Base-by-base conservation (phyloP, 2,113 vertebrate genomes). In the Limnothrissa miodon region DNA sequence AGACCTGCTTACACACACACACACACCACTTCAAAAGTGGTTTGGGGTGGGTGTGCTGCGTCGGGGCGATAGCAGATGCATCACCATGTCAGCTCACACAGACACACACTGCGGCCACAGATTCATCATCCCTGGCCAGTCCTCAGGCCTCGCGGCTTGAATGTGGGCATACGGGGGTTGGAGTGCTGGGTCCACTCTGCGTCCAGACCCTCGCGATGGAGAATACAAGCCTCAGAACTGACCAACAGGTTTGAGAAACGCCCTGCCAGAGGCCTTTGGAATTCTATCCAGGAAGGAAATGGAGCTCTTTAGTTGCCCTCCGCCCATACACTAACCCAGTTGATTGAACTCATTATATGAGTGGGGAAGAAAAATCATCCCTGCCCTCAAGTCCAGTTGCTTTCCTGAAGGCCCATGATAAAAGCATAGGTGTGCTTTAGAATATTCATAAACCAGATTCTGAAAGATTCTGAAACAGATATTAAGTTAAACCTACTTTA, bases 51-150 rank as follows among this genome's bases (percentile, higher is more conserved):
- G 42, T 6, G 42, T 42, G 42, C 42, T 29, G 66, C 19, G 88
- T 86, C 83, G 83, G 90, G 44, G 89, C 89, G 89, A 86, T 87
- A 89, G 84, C 90, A 95, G 91, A 95, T 95, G 92, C 89, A 95
- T 95, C 93, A 94, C 92, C 42, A 87, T 95, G 94, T 95, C 94
- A 94, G 92, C 82, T 91, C 85, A 89, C 91, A 90, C 93, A 93
- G 93, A 94, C 92, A 92, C 90, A 90, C 90, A 90, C 93, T 91
- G 92, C 92, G 92, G 93, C 93, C 93, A 95, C 87, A 94, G 93
- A 95, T 95, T 94, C 92, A 95, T 95, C 94, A 95, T 94, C 86
- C 83, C 89, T 88, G 90, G 78, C 93, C 85, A 91, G 83, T 93
- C 93, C 94, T 91, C 90, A 92, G 92, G 92, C 93, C 81, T 89